Evolutionary conservation across 2,888 invertebrate genomes (phyloP), one percentile per base, ranked within the genome.

Genomic region (Lithodes maja): DNA sequence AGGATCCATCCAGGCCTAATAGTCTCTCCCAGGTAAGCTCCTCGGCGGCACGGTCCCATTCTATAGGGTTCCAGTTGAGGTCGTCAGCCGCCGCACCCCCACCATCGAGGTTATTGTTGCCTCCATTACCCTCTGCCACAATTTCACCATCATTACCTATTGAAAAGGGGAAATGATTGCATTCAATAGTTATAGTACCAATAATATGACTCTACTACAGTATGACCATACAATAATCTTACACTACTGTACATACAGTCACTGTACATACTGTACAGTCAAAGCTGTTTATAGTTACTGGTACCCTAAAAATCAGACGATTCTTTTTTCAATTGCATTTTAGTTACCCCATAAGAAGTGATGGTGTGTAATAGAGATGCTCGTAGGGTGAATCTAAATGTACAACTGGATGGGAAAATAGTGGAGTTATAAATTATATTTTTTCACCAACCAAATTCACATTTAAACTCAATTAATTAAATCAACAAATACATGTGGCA

Each of bases 11-110:
- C 9, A 99, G 94, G 0, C 99, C 99, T 0, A 99, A 95, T 3
- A 99, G 94, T 92, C 99, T 95, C 93, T 99, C 99, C 99, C 99
- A 99, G 0, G 99, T 99, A 53, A 99, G 94, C 94, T 99, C 99
- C 93, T 99, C 99, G 12, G 98, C 98, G 0, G 98, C 98, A 92
- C 99, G 95, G 93, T 99, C 99, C 99, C 99, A 99, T 93, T 99
- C 99, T 95, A 99, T 98, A 0, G 98, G 99, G 94, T 99, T 99
- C 98, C 99, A 99, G 93, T 98, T 98, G 90, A 96, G 97, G 93
- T 97, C 97, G 93, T 97, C 96, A 69, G 88, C 91, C 49, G 90
- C 87, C 1, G 87, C 87, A n/a, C 84, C 87, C 3, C 79, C 85
- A 52, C 90, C 90, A 1, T 81, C 12, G 81, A 90, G 89, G 75